Evolutionary conservation across 2,888 invertebrate genomes (phyloP).

Genomic region (Plutella xylostella): DNA sequence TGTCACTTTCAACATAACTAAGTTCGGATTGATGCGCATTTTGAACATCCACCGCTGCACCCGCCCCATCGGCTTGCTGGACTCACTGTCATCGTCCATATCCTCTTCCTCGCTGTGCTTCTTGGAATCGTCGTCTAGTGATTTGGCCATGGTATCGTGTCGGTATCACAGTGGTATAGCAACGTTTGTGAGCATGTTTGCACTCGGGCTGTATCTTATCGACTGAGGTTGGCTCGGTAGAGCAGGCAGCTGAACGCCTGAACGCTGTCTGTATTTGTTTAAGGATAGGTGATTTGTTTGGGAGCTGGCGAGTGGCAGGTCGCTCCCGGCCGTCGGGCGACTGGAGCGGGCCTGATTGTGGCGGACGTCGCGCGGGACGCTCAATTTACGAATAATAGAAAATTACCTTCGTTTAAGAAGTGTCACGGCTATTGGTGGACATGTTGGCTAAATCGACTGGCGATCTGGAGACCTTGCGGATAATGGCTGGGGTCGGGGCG

Average conservation of each 20-base stretch:
- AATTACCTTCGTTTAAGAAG: slow-evolving; percentile 70
- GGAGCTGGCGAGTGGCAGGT: slow-evolving; percentile 42
- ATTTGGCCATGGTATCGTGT: slow-evolving; percentile 39
- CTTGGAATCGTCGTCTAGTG: slow-evolving; percentile 38
- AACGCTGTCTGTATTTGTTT: slow-evolving; percentile 46
- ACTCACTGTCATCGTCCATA: slow-evolving; percentile 56
- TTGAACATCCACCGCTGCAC: slow-evolving; percentile 56
- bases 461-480: slow-evolving; percentile 62
- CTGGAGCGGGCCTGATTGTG: slow-evolving; percentile 43
- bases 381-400: slow-evolving; percentile 69
- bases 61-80: slow-evolving; percentile 34
- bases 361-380: slow-evolving; percentile 55
- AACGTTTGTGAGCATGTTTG: slow-evolving; percentile 25
- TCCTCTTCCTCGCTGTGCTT: slow-evolving; percentile 59
- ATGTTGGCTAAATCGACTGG: slow-evolving; percentile 62
- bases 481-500: slow-evolving; percentile 56
- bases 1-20: slow-evolving; percentile 84
- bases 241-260: slow-evolving; percentile 34
- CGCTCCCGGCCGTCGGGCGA: slow-evolving; percentile 54
- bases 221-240: slow-evolving; percentile 44
- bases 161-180: neutral
- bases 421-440: slow-evolving; percentile 65
- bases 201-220: slow-evolving; percentile 54
- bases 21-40: slow-evolving; percentile 78
- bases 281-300: slow-evolving; percentile 30